These are phyloP conservation scores for Drosophila littoralis DNA, from an alignment of 1,140 invertebrate genomes.

Conservation along the genomic window DNA sequence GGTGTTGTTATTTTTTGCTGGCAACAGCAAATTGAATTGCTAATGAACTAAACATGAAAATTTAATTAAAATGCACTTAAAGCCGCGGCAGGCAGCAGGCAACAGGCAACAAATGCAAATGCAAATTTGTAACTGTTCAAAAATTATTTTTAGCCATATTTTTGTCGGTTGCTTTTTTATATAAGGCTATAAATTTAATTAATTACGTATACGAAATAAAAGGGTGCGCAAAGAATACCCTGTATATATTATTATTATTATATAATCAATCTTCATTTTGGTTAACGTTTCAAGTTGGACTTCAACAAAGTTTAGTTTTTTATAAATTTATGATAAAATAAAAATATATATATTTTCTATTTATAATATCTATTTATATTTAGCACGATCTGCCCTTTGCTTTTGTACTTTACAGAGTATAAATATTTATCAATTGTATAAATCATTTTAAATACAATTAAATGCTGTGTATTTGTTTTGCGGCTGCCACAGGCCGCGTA, in stretches of 20 bases:
- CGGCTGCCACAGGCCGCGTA: conserved; percentile 21
- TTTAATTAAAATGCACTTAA: conserved; percentile 62
- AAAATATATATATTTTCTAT: no score
- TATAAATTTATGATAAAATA: no score
- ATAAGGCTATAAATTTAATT: conserved; percentile 22
- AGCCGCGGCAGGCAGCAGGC: conserved; percentile 25
- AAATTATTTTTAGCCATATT: conserved; percentile 35
- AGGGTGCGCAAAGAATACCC: background rate
- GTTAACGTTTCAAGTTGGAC: no score
- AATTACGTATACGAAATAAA: conserved; percentile 13
- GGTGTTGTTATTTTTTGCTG: conserved; percentile 35
- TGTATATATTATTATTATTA: no score
- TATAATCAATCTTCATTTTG: background rate
- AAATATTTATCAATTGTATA: conserved; percentile 30
- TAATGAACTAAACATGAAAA: conserved; percentile 65
- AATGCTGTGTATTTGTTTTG: conserved; percentile 29
- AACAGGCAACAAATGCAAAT: conserved; percentile 12
- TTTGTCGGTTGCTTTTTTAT: background rate
- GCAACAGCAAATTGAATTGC: conserved; percentile 62
- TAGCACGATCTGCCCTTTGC: background rate
- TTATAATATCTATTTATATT: no score
- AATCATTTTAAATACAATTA: conserved; percentile 50
- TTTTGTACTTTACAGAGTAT: background rate
- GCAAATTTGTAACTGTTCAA: conserved; percentile 41
- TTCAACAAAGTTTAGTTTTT: no score